These are phyloP conservation scores for Diarsia brunnea DNA, from an alignment of 2,888 invertebrate genomes.

Conservation along the genomic window DNA sequence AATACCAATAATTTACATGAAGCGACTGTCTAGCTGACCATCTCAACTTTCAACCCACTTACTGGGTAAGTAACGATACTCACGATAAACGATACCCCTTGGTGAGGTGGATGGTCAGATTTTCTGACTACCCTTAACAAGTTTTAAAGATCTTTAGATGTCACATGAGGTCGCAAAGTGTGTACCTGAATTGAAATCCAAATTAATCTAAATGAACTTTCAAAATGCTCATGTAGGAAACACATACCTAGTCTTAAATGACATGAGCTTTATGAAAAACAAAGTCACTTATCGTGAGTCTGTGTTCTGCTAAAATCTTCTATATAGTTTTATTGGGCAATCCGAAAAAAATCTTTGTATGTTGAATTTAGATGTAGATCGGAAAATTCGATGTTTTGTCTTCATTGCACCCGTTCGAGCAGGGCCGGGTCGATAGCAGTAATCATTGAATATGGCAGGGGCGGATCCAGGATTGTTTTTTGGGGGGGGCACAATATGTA, in stretches of 20 bases:
- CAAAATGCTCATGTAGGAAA: not conserved
- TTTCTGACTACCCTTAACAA: not conserved
- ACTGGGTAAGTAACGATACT: not conserved
- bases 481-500: too few relatives aligned
- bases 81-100: not conserved
- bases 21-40: not conserved
- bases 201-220: not conserved
- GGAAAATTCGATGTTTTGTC: too few relatives aligned
- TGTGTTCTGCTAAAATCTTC: not conserved
- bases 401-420: not conserved
- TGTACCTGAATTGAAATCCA: not conserved
- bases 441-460: not conserved
- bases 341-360: not conserved
- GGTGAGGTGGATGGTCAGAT: not conserved
- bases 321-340: not conserved
- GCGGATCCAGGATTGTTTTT: too few relatives aligned
- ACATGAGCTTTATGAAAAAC: not conserved
- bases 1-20: not conserved
- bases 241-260: not conserved
- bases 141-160: not conserved
- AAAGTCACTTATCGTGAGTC: not conserved
- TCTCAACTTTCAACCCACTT: not conserved
- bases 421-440: not conserved
- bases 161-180: not conserved
- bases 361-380: not conserved